phyloP scores from a whole-genome alignment of 1,140 invertebrate species.

The Drosophila triauraria region DNA sequence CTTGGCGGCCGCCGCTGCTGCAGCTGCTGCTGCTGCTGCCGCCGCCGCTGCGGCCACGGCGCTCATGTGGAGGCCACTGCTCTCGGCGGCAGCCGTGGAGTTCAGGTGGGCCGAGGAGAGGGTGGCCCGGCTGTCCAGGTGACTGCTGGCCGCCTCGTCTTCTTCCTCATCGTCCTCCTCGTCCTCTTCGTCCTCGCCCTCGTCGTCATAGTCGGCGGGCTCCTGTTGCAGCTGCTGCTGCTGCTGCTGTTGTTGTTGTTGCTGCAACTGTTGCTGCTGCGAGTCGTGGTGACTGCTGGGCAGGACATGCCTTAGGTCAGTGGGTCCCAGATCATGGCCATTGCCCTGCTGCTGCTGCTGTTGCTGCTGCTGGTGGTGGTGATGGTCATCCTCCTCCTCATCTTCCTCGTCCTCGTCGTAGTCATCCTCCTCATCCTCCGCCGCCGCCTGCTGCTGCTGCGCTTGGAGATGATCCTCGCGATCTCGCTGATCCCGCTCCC shows the following conservation, averaged over 20 bases:
- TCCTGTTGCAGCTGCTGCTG: conserved; percentile 35
- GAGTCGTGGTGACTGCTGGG: conserved; percentile 31
- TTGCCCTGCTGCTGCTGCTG: conserved; percentile 43
- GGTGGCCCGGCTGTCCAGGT: conserved; percentile 49
- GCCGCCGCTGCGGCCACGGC: conserved; percentile 67
- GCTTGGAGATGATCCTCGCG: conserved; percentile 32
- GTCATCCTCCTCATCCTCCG: conserved; percentile 60
- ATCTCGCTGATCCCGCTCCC: conserved; percentile 6
- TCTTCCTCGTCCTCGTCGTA: conserved; percentile 60
- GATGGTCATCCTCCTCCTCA: conserved; percentile 49
- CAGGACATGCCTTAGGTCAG: conserved; percentile 59
- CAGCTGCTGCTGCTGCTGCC: conserved; percentile 66
- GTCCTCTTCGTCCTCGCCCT: conserved; percentile 61
- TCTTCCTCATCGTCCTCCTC: conserved; percentile 57
- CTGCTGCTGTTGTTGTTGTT: conserved; percentile 9
- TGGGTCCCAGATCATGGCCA: conserved; percentile 35
- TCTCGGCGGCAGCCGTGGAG: conserved; percentile 52
- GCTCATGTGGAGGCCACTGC: conserved; percentile 64
- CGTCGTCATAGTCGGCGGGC: conserved; percentile 53
- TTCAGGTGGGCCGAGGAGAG: conserved; percentile 54
- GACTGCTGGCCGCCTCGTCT: conserved; percentile 57
- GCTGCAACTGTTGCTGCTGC: conserved; percentile 25
- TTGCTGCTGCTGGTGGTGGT: conserved; percentile 25
- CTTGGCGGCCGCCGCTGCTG: conserved; percentile 62
- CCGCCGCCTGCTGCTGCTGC: conserved; percentile 35